Evolutionary conservation across 2,797 vertebrate species (phyloP), one percentile per base, ranked within the genome.

Genomic region (Spea hammondii): DNA sequence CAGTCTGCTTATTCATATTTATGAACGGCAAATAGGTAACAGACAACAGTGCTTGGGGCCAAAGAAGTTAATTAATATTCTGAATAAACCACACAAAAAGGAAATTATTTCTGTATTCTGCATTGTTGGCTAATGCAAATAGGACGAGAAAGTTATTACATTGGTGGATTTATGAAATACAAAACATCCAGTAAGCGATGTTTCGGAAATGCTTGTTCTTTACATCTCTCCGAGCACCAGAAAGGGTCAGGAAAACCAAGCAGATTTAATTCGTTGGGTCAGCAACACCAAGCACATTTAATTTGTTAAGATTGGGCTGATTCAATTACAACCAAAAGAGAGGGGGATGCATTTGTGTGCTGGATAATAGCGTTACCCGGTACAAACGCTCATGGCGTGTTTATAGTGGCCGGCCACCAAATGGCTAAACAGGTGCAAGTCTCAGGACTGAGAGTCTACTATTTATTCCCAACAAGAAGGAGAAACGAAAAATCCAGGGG

Each of bases 401-500:
- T 80, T 76, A 80, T 68, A 72, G 72, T 76, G 66, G 68, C 73
- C 47, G 2, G 5, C 17, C 8, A 71, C 73, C 72, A 80, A 76
- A 75, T 67, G 48, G 74, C 68, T 76, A n/a, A 70, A 75, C 78
- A 79, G 78, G 78, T 74, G 72, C 72, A 65, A 48, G n/a, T n/a
- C n/a, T 69, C n/a, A 69, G 47, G 32, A 32, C 32, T 32, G 32
- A 32, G 32, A 32, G 32, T 32, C 32, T 32, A 32, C 32, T 32
- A 32, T 32, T 32, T 32, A 32, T 32, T 32, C 32, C 32, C 32
- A 32, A 32, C 32, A 32, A 32, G 32, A 2, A 32, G 32, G 32
- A 32, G 32, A 32, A 32, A 32, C 32, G 32, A 32, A 32, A 32
- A 32, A 32, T 3, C 32, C 32, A 32, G 32, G 32, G 32, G n/a